Conservation (phyloP, 2,113 vertebrate species). For the Anthoscopus minutus region DNA sequence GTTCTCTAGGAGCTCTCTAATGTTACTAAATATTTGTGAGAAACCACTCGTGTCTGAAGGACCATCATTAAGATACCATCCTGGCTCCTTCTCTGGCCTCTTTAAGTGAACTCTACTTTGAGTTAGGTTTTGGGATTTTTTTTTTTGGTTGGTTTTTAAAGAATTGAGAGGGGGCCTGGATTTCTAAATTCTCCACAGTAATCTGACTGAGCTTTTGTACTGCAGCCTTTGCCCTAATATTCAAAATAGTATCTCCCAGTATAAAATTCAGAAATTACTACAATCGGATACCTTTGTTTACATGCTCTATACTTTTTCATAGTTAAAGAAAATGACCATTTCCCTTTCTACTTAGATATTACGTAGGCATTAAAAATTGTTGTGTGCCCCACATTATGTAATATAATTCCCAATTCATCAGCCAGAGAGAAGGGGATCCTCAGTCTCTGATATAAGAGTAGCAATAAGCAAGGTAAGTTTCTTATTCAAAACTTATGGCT, state of each 20-base stretch:
- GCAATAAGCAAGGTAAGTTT: neutral
- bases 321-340: neutral
- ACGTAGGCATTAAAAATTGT: neutral
- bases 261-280: neutral
- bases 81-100: neutral
- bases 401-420: neutral
- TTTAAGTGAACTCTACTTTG: neutral
- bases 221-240: neutral
- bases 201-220: neutral
- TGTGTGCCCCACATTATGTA: neutral
- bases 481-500: neutral
- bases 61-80: neutral
- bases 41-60: neutral
- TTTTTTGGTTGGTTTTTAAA: neutral
- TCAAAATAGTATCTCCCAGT: neutral
- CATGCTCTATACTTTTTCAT: neutral
- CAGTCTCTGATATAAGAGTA: neutral
- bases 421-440: neutral
- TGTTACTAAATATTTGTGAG: neutral
- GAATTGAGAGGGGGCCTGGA: neutral
- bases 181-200: neutral
- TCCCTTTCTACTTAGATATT: neutral
- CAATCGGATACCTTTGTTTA: neutral
- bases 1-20: neutral
- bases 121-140: neutral